Conservation (phyloP, 2,113 vertebrate species). For the Agelaius tricolor region DNA sequence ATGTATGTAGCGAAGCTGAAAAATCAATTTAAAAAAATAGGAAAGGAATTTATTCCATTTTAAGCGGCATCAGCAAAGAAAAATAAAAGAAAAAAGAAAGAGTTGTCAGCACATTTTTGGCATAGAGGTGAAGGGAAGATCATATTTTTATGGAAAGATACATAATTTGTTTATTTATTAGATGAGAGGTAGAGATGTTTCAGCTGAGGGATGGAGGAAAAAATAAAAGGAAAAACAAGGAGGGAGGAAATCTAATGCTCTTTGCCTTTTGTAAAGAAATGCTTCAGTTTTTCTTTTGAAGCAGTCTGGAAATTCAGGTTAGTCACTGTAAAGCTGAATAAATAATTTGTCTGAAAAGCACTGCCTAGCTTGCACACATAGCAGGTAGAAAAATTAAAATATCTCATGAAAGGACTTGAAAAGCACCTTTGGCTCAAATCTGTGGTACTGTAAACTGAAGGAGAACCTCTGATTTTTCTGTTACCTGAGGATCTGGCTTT, state of each 20-base stretch:
- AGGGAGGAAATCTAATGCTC: not conserved
- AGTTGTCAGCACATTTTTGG: not conserved
- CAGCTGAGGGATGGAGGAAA: not conserved
- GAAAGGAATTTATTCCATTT: not conserved
- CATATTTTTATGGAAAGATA: not conserved
- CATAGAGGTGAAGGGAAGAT: not conserved
- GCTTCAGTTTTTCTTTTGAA: slow-evolving; percentile 27
- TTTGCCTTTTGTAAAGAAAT: not conserved
- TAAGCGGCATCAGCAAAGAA: not conserved
- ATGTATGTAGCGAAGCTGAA: not conserved
- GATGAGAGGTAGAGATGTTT: not conserved
- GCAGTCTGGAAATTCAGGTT: slow-evolving; percentile 52
- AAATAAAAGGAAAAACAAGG: not conserved
- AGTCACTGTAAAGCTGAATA: slow-evolving; percentile 46
- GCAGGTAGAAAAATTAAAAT: not conserved
- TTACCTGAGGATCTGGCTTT: slow-evolving; percentile 10
- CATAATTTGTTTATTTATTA: slow-evolving; percentile 8
- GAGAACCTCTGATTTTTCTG: slow-evolving; percentile 17
- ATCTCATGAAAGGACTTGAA: not conserved
- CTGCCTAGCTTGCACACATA: not conserved
- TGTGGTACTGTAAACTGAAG: not conserved
- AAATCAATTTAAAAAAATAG: not conserved
- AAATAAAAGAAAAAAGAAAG: not conserved
- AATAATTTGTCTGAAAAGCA: slow-evolving; percentile 24
- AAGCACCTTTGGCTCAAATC: slow-evolving; percentile 1